Percentiles rank a stretch among this genome's conserved stretches.
These are phyloP conservation scores for Thinocorus orbignyianus DNA, from an alignment of 2,113 vertebrate genomes.

Conservation along the genomic window DNA sequence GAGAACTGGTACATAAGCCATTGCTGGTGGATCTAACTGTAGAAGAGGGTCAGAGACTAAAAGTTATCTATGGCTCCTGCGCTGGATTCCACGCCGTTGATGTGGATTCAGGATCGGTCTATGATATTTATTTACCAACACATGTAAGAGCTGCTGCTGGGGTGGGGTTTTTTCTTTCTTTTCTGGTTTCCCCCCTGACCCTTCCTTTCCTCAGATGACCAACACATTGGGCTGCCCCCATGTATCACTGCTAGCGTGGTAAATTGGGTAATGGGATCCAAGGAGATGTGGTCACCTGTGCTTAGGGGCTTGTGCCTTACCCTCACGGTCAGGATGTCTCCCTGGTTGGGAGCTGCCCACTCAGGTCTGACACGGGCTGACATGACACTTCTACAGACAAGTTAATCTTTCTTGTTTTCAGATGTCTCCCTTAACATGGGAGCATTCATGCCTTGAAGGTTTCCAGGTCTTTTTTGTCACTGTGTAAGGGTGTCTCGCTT, in stretches of 20 bases:
- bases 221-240: background rate
- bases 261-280: background rate
- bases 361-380: background rate
- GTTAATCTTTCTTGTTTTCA: background rate
- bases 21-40: slow-evolving; percentile 95
- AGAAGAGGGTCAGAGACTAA: slow-evolving; percentile 96
- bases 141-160: slow-evolving; percentile 83
- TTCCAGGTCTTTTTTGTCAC: background rate
- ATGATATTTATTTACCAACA: slow-evolving; percentile 98
- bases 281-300: background rate
- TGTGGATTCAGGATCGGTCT: slow-evolving; percentile 96
- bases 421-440: background rate
- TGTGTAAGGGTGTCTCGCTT: background rate
- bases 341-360: background rate
- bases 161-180: background rate
- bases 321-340: background rate
- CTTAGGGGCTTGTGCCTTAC: background rate
- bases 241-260: background rate
- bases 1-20: slow-evolving; percentile 94
- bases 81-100: slow-evolving; percentile 97
- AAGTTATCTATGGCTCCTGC: slow-evolving; percentile 96
- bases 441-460: background rate
- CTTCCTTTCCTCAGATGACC: background rate
- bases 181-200: background rate
- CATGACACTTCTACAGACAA: background rate